Evolutionary conservation across 1,140 invertebrate species (phyloP).

Genomic region (Atta colombica): DNA sequence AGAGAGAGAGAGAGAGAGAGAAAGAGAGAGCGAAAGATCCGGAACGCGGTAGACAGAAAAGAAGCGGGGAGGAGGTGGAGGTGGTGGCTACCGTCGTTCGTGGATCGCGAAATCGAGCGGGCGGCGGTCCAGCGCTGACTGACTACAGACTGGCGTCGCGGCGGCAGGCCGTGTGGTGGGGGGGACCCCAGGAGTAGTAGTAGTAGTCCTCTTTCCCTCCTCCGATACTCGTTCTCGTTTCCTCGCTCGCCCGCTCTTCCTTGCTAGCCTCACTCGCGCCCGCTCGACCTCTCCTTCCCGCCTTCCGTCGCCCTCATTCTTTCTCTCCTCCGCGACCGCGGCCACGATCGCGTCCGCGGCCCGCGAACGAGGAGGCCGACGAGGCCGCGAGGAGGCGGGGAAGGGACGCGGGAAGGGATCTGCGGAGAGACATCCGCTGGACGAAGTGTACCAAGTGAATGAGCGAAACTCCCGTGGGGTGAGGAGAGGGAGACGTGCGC

Average conservation of each 20-base stretch:
- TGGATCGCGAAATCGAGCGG: constrained; percentile 83
- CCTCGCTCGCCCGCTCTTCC: constrained; percentile 73
- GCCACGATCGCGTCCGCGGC: constrained; percentile 26
- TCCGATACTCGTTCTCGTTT: constrained; percentile 73
- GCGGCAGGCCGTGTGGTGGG: constrained; percentile 83
- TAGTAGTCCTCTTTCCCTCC: constrained; percentile 76
- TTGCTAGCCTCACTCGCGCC: constrained; percentile 62
- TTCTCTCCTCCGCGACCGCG: constrained; percentile 47
- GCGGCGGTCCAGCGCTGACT: constrained; percentile 87
- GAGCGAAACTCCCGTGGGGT: constrained; percentile 8
- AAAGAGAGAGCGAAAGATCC: constrained; percentile 3
- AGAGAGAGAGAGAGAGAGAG: background rate
- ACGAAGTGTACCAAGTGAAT: constrained; percentile 38
- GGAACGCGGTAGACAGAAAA: constrained; percentile 64
- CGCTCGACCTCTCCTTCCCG: constrained; percentile 52
- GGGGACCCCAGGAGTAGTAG: constrained; percentile 78
- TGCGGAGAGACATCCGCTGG: constrained; percentile 28
- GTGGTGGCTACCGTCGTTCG: constrained; percentile 75
- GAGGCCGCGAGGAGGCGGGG: background rate
- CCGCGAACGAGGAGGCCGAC: constrained; percentile 46
- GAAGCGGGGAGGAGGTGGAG: constrained; percentile 73
- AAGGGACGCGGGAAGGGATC: constrained; percentile 32
- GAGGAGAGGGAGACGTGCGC: constrained; percentile 11
- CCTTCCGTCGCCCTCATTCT: constrained; percentile 54
- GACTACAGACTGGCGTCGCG: constrained; percentile 85